Percentiles rank a stretch among this genome's conserved stretches.
phyloP scores from a whole-genome alignment of 2,113 vertebrate genomes.

The Daubentonia madagascariensis region DNA sequence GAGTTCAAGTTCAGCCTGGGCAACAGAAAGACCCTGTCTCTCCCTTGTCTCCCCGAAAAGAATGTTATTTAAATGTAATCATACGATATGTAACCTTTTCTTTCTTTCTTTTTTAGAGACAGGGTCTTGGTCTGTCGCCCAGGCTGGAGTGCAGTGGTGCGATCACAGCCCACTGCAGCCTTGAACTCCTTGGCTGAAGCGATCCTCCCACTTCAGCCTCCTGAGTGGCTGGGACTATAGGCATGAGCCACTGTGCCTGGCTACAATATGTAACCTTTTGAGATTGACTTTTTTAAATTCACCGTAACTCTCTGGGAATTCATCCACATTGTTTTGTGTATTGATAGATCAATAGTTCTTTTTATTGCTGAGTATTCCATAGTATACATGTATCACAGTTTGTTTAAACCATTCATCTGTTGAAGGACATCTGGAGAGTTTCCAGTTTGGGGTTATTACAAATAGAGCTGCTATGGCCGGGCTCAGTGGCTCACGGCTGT shows the following conservation, averaged over 20 bases:
- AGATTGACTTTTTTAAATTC: neutral
- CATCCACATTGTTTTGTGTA: neutral
- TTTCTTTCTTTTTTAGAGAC: neutral
- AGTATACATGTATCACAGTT: neutral
- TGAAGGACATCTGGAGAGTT: neutral
- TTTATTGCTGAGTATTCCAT: neutral
- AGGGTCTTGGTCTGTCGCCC: neutral
- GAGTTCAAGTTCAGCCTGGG: neutral
- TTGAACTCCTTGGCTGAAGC: neutral
- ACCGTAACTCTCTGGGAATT: neutral
- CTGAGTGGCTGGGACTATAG: neutral
- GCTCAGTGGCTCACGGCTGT: too few relatives aligned
- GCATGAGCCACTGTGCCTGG: neutral
- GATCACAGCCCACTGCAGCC: neutral
- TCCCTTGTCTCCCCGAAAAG: too few relatives aligned
- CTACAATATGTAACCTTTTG: neutral
- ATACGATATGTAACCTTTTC: too few relatives aligned
- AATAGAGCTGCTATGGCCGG: neutral
- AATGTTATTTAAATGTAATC: too few relatives aligned
- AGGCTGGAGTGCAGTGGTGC: neutral
- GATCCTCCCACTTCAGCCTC: neutral
- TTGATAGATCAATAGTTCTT: neutral
- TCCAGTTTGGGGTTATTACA: neutral
- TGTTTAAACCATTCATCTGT: neutral
- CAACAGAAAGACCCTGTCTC: neutral